Base-by-base conservation (phyloP, 2,888 invertebrate species). In the Amblyteles armatorius region DNA sequence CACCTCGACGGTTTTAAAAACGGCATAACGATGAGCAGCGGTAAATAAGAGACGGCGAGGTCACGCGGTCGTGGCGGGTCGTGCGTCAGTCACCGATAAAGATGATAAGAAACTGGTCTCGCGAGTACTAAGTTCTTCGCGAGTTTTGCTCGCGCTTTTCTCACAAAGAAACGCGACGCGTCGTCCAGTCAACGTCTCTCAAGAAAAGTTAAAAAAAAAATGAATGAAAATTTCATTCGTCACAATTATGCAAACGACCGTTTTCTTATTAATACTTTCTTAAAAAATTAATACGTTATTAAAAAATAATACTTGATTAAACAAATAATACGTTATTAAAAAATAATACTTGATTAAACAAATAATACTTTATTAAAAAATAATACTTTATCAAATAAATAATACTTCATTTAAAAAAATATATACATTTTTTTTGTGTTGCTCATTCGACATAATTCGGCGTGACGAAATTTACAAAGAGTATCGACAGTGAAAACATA, bases 71-170 rank as follows among this genome's bases (percentile, higher is more conserved):
- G 73, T 36, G 74, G 40, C 79, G 79, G 79, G 76, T 80, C 83
- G 72, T 72, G 72, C 76, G 76, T 80, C 79, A 80, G 72, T 55
- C 55, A 57, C 26, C 76, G 83, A 83, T 83, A 83, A 83, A 83
- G 79, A 79, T 67, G 76, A 83, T 79, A 79, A 79, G 76, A 79
- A 79, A 48, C 79, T 48, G 65, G 57, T 79, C 83, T 68, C 33
- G 36, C 57, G 48, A 73, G 73, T 57, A 16, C 44, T n/a, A 6
- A 67, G 44, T 65, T 57, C 57, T 9, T 55, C 44, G 48, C 50
- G 57, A 81, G 26, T 80, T 67, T 29, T 19, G 60, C 57, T 63
- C 44, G 48, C 11, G n/a, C 26, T 6, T 63, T 7, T 26, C 74
- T 13, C 29, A 63, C 74, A 63, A 74, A 74, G 40, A 19, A 74